These are phyloP conservation scores for Patella vulgata DNA, from an alignment of 1,140 invertebrate genomes.

Conservation along the genomic window DNA sequence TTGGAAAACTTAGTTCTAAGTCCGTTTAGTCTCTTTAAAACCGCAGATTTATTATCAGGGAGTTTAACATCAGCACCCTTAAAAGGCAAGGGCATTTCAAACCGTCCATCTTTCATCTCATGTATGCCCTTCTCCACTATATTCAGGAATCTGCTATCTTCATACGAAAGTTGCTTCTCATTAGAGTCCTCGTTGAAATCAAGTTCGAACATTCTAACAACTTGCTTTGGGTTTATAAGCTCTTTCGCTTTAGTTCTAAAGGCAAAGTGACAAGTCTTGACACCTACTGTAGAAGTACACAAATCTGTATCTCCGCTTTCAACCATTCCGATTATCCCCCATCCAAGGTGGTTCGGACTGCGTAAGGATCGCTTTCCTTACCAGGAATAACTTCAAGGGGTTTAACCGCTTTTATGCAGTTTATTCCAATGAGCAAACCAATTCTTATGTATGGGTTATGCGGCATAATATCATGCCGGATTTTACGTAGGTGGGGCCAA, in stretches of 20 bases:
- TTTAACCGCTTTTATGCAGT: no score
- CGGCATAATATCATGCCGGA: no score
- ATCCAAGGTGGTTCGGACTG: not conserved
- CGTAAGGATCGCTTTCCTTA: no score
- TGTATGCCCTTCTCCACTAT: constrained; percentile 13
- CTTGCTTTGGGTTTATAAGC: constrained; percentile 5
- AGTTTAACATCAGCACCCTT: constrained; percentile 3
- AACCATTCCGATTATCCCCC: not conserved
- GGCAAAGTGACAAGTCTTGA: not conserved
- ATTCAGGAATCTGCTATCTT: constrained; percentile 14
- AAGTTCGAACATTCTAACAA: constrained; percentile 12
- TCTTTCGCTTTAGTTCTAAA: constrained; percentile 1
- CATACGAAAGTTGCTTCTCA: constrained; percentile 9
- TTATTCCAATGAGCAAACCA: no score
- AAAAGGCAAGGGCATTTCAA: constrained; percentile 28
- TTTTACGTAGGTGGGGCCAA: no score
- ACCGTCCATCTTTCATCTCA: constrained; percentile 21
- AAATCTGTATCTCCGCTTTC: not conserved
- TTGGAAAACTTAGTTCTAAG: constrained; percentile 8
- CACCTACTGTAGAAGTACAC: not conserved
- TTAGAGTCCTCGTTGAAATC: constrained; percentile 23
- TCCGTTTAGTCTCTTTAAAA: constrained; percentile 12
- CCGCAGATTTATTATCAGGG: constrained; percentile 12
- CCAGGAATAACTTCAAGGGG: not conserved
- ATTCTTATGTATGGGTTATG: no score